A percentile compares a stretch with the other conserved stretches of the same genome.
Conservation (phyloP, 2,797 vertebrate genomes). For the Sebastolobus altivelis region DNA sequence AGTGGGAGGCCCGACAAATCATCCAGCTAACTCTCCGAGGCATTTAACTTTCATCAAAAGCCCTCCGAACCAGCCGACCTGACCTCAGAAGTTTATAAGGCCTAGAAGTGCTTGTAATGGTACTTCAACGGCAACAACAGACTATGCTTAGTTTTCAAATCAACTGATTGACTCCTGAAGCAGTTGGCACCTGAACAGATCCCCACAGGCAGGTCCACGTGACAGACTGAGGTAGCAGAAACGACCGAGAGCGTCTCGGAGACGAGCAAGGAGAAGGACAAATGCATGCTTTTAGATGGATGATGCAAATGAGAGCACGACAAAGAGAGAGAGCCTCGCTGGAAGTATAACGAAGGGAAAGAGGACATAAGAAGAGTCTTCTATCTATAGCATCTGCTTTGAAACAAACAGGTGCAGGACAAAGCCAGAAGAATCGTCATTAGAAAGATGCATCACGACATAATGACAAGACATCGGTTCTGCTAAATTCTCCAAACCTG, state of each 20-base stretch:
- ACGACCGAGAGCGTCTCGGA: slow-evolving; percentile 43
- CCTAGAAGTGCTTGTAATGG: background rate
- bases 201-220: slow-evolving; percentile 21
- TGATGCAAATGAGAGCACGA: background rate
- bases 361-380: background rate
- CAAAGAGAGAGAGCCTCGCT: background rate
- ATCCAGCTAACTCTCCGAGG: background rate
- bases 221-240: slow-evolving; percentile 71
- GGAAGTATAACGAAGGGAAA: background rate
- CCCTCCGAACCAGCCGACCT: background rate
- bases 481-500: background rate
- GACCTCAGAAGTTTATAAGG: background rate
- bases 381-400: background rate
- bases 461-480: background rate
- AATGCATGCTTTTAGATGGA: background rate
- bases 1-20: slow-evolving; percentile 10
- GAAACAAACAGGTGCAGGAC: background rate
- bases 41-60: slow-evolving; percentile 14
- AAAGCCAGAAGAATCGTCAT: background rate
- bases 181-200: slow-evolving; percentile 9
- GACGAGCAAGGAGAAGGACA: slow-evolving; percentile 7
- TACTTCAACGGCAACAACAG: background rate
- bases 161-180: slow-evolving; percentile 3
- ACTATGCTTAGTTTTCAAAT: background rate
- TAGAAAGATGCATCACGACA: background rate